These are phyloP conservation scores for Eidolon helvum DNA, from an alignment of 2,113 vertebrate species.

Conservation along the genomic window DNA sequence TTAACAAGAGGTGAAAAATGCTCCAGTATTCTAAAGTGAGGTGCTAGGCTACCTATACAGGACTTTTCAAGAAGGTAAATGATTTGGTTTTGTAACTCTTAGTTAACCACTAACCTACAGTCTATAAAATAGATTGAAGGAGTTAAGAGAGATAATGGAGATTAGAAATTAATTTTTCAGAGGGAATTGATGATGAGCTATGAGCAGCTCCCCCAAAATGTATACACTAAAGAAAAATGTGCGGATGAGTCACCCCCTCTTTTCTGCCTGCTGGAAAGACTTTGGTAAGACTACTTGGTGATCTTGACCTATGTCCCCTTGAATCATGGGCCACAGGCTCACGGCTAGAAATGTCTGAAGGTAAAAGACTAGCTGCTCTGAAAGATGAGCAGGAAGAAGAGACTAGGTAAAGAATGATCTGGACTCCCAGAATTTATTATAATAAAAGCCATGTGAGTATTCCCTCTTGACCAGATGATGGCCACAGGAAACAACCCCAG, in stretches of 20 bases:
- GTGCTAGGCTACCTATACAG: not conserved
- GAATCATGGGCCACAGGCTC: not conserved
- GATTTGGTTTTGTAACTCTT: not conserved
- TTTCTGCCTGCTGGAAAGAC: not conserved
- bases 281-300: not conserved
- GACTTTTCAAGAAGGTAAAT: not conserved
- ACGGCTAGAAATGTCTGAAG: not conserved
- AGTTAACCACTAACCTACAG: not conserved
- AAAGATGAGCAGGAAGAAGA: not conserved
- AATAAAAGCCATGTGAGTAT: not conserved
- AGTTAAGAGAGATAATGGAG: not conserved
- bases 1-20: not conserved
- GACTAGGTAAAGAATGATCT: not conserved
- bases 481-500: not conserved
- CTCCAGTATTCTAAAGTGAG: not conserved
- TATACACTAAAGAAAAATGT: not conserved
- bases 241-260: rapidly evolving
- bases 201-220: not conserved
- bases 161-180: not conserved
- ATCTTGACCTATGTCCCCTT: not conserved
- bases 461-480: not conserved
- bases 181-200: not conserved
- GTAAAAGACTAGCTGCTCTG: not conserved
- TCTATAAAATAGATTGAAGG: not conserved
- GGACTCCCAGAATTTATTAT: not conserved